Evolutionary conservation across 2,797 vertebrate species (phyloP), one percentile per base, ranked within the genome.

Genomic region (Gila robusta): DNA sequence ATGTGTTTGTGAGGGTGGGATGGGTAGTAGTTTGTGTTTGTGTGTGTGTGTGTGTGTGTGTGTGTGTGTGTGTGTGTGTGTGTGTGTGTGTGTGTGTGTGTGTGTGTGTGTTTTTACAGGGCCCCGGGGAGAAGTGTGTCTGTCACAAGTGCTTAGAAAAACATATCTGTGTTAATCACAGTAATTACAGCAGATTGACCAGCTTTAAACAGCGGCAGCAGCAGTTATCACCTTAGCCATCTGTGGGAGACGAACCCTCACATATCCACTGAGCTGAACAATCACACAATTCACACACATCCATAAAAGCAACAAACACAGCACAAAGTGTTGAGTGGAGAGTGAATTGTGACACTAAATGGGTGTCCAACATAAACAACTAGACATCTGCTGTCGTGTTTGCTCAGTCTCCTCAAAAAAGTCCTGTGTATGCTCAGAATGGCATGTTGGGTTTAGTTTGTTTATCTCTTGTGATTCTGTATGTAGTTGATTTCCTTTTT

Each of bases 141-240:
- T 95, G 93, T 94, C 83, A 88, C 87, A 91, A 84, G 91, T 91
- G 93, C 94, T 93, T 94, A 92, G 93, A 93, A 90, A 93, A 93
- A 92, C 91, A 90, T 93, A 91, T 91, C 89, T 86, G 90, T 89
- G 90, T 94, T 93, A 92, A 91, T 93, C 90, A 91, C 88, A 87
- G 93, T 93, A 93, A 94, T 95, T 96, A 95, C 93, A 89, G 85
- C 89, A 95, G 93, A 94, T 93, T 93, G 94, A 81, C 92, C 94
- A 89, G 91, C 85, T 93, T 95, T 94, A 94, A 91, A 91, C 90
- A 89, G 77, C 47, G 90, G 91, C 91, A 92, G 73, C 87, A 35
- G 35, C 78, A 86, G 79, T 85, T 71, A 76, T 49, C 82, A 81
- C 70, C 71, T 87, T 37, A 81, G 71, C 72, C 87, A 85, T 85